Evolutionary conservation across 1,140 invertebrate species (phyloP), one percentile per base, ranked within the genome.

Genomic region (Heliconius hewitsoni): DNA sequence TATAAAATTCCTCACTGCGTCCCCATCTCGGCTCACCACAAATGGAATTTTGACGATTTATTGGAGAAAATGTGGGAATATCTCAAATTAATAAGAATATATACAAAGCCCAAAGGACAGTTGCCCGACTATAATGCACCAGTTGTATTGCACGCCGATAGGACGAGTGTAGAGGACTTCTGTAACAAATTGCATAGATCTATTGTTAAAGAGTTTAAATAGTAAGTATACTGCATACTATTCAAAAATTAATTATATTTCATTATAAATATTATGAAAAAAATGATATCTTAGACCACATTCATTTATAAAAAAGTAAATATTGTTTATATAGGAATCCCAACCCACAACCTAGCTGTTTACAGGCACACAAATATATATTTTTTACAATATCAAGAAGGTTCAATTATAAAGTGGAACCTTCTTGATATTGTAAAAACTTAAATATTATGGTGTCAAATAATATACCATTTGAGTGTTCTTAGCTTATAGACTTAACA

Each of bases 21-120:
- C 18, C 99, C 99, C 0, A 99, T 99, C 83, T 99, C 99, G 76
- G 99, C 99, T 76, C 99, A 99, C 96, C 99, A 99, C 93, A 98
- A 98, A 90, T 99, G 99, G 99, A 99, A 99, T 93, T 99, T 99
- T 95, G 99, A 99, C 95, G 99, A 99, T 94, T 95, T 99, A 73
- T 94, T 99, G 19, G 99, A 99, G 92, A 99, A 98, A 94, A 99
- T 99, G 97, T 99, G 99, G 99, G 97, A 99, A 82, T 99, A 99
- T 92, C 95, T 99, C 19, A 97, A 98, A 91, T 96, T 99, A 11
- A 97, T 99, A 70, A 96, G 99, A 95, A 99, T 99, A 97, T 99
- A 96, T 96, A 99, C 99, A 1, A 99, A 99, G 95, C 99, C 99
- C 0, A 99, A 99, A 95, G 99, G 99, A 71, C 99, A 99, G 95